Conservation (phyloP, 2,888 invertebrate species). For the Eupithecia exiguata region DNA sequence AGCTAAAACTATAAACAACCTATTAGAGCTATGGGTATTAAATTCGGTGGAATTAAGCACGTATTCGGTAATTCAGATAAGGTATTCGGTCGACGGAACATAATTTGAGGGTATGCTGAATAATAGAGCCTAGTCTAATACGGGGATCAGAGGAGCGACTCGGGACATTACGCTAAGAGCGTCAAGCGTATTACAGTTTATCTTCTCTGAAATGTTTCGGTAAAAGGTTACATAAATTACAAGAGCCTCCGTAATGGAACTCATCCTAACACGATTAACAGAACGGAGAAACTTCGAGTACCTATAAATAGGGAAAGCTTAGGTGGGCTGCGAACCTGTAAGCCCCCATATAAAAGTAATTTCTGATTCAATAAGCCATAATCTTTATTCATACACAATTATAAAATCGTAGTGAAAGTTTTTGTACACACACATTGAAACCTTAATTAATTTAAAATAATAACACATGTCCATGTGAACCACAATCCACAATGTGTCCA, state of each 20-base stretch:
- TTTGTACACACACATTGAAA: no score
- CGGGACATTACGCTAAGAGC: slow-evolving; percentile 9
- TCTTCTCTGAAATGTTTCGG: slow-evolving; percentile 8
- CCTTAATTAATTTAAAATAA: no score
- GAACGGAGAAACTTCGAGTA: background rate
- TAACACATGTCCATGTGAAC: no score
- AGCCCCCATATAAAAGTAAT: no score
- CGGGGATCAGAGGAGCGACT: background rate
- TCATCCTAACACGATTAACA: background rate
- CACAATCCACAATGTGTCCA: no score
- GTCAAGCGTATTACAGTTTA: slow-evolving; percentile 15
- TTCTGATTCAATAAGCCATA: no score
- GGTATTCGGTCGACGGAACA: background rate
- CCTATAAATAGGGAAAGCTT: slow-evolving; percentile 1
- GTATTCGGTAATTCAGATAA: slow-evolving; percentile 1
- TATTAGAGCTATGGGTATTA: background rate
- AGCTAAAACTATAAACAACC: background rate
- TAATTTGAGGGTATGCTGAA: background rate
- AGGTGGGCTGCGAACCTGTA: no score
- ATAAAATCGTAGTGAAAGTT: no score
- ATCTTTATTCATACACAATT: no score
- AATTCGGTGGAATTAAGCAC: background rate
- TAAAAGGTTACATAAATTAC: background rate
- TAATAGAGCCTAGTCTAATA: background rate
- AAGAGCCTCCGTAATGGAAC: background rate